Evolutionary conservation across 2,113 vertebrate genomes (phyloP), one percentile per base, ranked within the genome.

Genomic region (Onychostruthus taczanowskii): DNA sequence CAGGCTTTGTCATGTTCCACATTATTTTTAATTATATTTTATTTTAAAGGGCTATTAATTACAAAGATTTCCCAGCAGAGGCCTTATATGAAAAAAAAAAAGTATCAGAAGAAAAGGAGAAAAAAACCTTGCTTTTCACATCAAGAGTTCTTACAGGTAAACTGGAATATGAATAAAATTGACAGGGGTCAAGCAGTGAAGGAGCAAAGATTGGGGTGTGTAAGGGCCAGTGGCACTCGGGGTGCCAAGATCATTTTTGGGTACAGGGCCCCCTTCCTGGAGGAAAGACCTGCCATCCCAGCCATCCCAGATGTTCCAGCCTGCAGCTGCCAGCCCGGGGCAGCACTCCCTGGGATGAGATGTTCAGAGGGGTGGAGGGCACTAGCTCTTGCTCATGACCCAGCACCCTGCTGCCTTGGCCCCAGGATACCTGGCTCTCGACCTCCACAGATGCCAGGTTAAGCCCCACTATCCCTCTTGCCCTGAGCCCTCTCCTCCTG

Each of bases 31-130:
- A 97, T 95, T 92, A 73, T 94, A 84, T 92, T 95, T 96, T 88
- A 72, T 82, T 95, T 75, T 94, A 95, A 94, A 96, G 59, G 69
- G 88, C 23, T 80, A 77, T 93, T 96, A 95, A 95, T 96, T 97
- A 94, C 35, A 83, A 90, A 95, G 75, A 94, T 92, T 95, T 93
- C 68, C 75, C 81, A 93, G 61, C 50, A 95, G 86, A 73, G 62
- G 11, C 62, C 41, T 88, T 69, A 26, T 19, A 28, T 80, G 74
- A 44, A 78, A 68, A 56, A 78, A 72, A 75, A 74, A 49, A 50
- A 59, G 35, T 3, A 24, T 28, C 16, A 19, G 2, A 46, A n/a
- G 3, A 1, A 41, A 85, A 41, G 4, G 16, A 22, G 27, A 13
- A 50, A 73, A 73, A 6, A 4, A 1, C 35, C 12, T 16, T 56